Conservation (phyloP, 2,888 invertebrate genomes). For the Netelia melanura region DNA sequence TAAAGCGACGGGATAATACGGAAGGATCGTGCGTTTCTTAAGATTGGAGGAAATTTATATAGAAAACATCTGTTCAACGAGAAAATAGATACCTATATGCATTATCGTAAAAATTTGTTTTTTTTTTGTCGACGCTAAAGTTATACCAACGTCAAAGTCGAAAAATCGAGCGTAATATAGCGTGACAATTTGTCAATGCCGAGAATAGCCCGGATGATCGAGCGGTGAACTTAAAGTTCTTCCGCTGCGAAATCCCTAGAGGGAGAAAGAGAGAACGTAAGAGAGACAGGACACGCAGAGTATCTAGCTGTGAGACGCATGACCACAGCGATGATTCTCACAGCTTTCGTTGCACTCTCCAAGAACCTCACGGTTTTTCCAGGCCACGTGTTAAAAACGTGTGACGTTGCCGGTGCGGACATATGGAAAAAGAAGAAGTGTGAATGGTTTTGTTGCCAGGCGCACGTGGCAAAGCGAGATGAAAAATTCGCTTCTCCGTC, state of each 20-base stretch:
- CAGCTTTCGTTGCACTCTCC: slow-evolving; percentile 20
- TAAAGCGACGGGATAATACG: too few relatives aligned
- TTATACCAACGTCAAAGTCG: slow-evolving; percentile 16
- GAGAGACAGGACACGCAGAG: background rate
- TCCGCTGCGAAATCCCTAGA: slow-evolving; percentile 30
- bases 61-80: slow-evolving; percentile 36
- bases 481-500: slow-evolving; percentile 43
- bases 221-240: slow-evolving; percentile 44
- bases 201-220: slow-evolving; percentile 53
- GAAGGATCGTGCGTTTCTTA: background rate
- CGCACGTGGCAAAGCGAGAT: slow-evolving; percentile 57
- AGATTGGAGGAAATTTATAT: background rate
- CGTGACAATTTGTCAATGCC: slow-evolving; percentile 48
- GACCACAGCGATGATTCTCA: slow-evolving; percentile 50
- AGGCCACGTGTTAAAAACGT: slow-evolving; percentile 61
- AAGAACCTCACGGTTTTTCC: slow-evolving; percentile 41
- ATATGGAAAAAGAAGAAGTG: slow-evolving; percentile 26
- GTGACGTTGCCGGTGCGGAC: slow-evolving; percentile 20
- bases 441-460: slow-evolving; percentile 36
- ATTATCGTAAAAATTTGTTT: slow-evolving; percentile 53
- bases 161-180: slow-evolving; percentile 25
- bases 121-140: background rate
- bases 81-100: slow-evolving; percentile 31
- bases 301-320: slow-evolving; percentile 18
- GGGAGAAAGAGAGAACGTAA: slow-evolving; percentile 7